Base-by-base conservation (phyloP, 2,888 invertebrate species). In the Bellardia bayeri region DNA sequence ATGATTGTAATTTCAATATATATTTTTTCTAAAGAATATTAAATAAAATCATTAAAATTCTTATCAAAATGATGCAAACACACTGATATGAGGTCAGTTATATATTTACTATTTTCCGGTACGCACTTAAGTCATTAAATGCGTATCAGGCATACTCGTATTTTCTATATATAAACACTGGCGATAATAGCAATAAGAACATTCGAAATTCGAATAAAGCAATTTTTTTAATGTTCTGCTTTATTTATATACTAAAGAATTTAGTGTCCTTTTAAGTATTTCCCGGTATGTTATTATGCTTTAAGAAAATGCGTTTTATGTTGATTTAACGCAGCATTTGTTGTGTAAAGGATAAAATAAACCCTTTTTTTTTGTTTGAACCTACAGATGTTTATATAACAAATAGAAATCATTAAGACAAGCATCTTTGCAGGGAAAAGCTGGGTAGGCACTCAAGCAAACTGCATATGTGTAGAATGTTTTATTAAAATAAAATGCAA, bases 11-110 rank as follows among this genome's bases (percentile, higher is more conserved):
- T 72, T 71, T 54, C 63, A 40, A 5, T 13, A 9, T 13, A 9
- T 4, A 37, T 11, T 33, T 63, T 74, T 82, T 82, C 37, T 75
- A 82, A 63, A 82, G 74, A 75, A 75, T 82, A 82, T 82, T 82
- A 58, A 82, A 74, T 82, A 74, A 82, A 82, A 82, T 75, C 76
- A 82, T 82, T 82, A 78, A 83, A 71, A 78, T 66, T 84, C 72
- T 79, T 79, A 79, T 84, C 83, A 71, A 79, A 14, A 37, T 58
- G 45, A 49, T 72, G 69, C 7, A 16, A 14, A 54, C 14, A 23
- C 42, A 66, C 14, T 71, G 45, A 72, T 72, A 78, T 58, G 56
- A 45, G 82, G 75, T 75, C 68, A 82, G 42, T 82, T 45, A 33
- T 40, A 33, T 6, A 37, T 8, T 40, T 23, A 23, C 23, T 11